phyloP scores from a whole-genome alignment of 2,113 vertebrate species.

The Terrapene triunguis region DNA sequence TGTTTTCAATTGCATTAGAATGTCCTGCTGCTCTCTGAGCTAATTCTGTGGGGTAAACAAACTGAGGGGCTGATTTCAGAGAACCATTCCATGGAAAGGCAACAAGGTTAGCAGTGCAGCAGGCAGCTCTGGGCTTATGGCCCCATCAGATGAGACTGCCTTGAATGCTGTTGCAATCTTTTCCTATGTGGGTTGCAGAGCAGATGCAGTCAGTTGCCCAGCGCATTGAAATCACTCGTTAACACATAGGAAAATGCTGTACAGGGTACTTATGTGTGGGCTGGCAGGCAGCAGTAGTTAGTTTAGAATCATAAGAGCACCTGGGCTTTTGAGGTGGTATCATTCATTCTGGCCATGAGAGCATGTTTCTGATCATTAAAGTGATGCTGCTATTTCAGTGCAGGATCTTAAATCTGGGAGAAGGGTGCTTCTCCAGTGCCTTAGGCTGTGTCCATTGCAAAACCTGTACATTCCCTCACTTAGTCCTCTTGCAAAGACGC shows the following conservation, averaged over 20 bases:
- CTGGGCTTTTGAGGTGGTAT: neutral
- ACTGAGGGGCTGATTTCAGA: conserved; percentile 22
- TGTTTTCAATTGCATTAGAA: neutral
- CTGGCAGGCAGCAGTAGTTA: neutral
- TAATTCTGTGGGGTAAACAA: conserved; percentile 61
- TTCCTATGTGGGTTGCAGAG: neutral
- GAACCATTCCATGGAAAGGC: conserved; percentile 23
- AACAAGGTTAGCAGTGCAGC: conserved; percentile 42
- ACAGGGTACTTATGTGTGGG: neutral
- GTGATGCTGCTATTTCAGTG: neutral
- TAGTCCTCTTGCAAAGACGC: neutral
- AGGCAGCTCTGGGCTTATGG: conserved; percentile 62
- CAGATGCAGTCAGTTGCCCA: neutral
- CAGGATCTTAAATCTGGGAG: neutral
- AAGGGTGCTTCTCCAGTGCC: neutral
- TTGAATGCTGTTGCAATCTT: neutral
- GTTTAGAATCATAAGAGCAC: neutral
- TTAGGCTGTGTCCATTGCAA: neutral
- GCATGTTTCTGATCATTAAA: neutral
- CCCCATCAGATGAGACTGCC: conserved; percentile 48
- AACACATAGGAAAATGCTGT: neutral
- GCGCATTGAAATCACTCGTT: neutral
- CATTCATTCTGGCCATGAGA: neutral
- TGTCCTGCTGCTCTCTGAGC: neutral
- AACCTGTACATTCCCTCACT: neutral